A percentile compares a stretch with the other conserved stretches of the same genome.
Conservation (phyloP, 35 echinoderm and acorn worm species). For the Hemicentrotus pulcherrimus region DNA sequence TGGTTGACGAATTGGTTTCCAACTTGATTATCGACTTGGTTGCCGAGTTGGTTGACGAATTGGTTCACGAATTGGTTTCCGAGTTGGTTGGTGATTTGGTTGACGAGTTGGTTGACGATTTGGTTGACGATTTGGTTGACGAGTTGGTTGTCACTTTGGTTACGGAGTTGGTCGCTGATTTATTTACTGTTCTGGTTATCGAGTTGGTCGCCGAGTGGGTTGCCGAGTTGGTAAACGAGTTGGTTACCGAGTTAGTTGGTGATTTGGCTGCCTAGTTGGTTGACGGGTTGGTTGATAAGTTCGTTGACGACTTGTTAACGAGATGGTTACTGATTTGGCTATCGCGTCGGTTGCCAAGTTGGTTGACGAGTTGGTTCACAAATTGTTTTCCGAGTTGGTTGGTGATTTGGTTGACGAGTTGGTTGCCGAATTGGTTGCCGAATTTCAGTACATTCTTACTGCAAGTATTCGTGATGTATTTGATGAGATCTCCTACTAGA, state of each 20-base stretch:
- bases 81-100: neutral
- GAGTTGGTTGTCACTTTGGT: neutral
- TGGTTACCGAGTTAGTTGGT: neutral
- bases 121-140: neutral
- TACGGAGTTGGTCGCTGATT: neutral
- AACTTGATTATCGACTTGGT: neutral
- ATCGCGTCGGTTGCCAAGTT: neutral
- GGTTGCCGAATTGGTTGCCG: neutral
- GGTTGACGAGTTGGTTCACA: no score
- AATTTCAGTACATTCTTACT: neutral
- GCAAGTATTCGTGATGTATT: neutral
- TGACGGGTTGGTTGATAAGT: no score
- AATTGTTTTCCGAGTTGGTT: no score
- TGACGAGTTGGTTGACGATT: neutral
- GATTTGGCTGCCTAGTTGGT: neutral
- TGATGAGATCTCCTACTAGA: neutral
- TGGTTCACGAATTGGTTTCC: neutral
- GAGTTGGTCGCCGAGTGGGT: neutral
- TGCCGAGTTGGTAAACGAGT: neutral
- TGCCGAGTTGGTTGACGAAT: neutral
- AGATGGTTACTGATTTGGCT: neutral
- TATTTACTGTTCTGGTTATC: neutral
- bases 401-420: no score
- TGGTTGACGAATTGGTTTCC: neutral
- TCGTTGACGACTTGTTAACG: neutral